Evolutionary conservation across 2,888 invertebrate species (phyloP), one percentile per base, ranked within the genome.

Genomic region (Glaucopsyche alexis): DNA sequence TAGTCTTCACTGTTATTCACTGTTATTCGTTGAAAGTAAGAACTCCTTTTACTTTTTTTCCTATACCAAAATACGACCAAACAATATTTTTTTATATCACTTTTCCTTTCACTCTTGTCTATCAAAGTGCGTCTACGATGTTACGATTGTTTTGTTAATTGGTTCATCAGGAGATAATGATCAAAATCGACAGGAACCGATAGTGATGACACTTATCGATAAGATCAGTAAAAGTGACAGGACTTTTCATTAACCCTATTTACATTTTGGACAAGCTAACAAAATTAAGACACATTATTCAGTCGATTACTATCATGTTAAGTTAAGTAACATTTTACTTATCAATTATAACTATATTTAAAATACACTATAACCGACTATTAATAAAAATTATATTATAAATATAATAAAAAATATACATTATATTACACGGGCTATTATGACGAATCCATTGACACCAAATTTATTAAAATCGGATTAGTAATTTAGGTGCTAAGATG

Each of bases 181-280:
- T 60, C 60, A 13, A 29, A 4, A 29, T 60, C 60, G 29, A 29
- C 60, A 19, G 60, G 29, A 60, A 60, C 55, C 16, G 55, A 67
- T 67, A 67, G 67, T 45, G 67, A 67, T 45, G 42, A 45, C 67
- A 45, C 14, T 67, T 67, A 67, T 67, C 67, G 42, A 67, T 42
- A 67, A 67, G 42, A 45, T 67, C 67, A 45, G 45, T 67, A 67
- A 67, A 9, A 11, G 16, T n/a, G 42, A 67, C 67, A 67, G 67
- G 45, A 42, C 67, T 67, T 45, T 67, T 67, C 67, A 67, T 45
- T 67, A 60, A 45, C 67, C 67, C 42, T 60, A 60, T 60, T 60
- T 60, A 60, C 60, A 60, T 60, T 29, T 5, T 29, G 38, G 16
- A 60, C 60, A 60, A 60, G 60, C 60, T 38, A 60, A 60, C 60